Percentiles rank a stretch among this genome's conserved stretches.
These are phyloP conservation scores for Cyrtonyx montezumae DNA, from an alignment of 2,113 vertebrate genomes.

Conservation along the genomic window DNA sequence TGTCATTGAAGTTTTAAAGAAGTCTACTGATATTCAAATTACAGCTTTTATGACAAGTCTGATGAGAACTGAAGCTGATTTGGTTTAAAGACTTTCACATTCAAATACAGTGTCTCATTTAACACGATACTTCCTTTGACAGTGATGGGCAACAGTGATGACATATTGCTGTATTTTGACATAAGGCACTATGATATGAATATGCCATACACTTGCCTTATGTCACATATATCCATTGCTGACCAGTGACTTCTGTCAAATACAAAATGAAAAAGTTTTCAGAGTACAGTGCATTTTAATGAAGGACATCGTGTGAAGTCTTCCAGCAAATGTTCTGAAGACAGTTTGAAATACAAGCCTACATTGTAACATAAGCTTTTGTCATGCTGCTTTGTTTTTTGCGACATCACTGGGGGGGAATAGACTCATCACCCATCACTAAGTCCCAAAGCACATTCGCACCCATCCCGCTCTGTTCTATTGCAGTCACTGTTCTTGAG, in stretches of 20 bases:
- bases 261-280: slow-evolving; percentile 70
- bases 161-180: slow-evolving; percentile 74
- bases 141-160: slow-evolving; percentile 67
- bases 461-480: slow-evolving; percentile 65
- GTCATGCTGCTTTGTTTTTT: slow-evolving; percentile 75
- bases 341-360: slow-evolving; percentile 73
- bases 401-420: slow-evolving; percentile 74
- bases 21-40: slow-evolving; percentile 69
- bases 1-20: slow-evolving; percentile 70
- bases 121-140: slow-evolving; percentile 60
- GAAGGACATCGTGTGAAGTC: slow-evolving; percentile 77
- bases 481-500: slow-evolving; percentile 71
- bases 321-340: slow-evolving; percentile 73
- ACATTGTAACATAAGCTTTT: slow-evolving; percentile 74
- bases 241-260: slow-evolving; percentile 77
- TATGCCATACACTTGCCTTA: slow-evolving; percentile 77
- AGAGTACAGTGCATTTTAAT: slow-evolving; percentile 79
- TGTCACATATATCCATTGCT: slow-evolving; percentile 70
- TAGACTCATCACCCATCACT: slow-evolving; percentile 71
- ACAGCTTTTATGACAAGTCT: slow-evolving; percentile 70
- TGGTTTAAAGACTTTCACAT: slow-evolving; percentile 74
- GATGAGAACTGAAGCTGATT: slow-evolving; percentile 72
- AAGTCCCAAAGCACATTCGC: slow-evolving; percentile 72
- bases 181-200: slow-evolving; percentile 81
- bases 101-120: slow-evolving; percentile 68